phyloP scores from a whole-genome alignment of 1,140 invertebrate species.

The Nymphalis io region DNA sequence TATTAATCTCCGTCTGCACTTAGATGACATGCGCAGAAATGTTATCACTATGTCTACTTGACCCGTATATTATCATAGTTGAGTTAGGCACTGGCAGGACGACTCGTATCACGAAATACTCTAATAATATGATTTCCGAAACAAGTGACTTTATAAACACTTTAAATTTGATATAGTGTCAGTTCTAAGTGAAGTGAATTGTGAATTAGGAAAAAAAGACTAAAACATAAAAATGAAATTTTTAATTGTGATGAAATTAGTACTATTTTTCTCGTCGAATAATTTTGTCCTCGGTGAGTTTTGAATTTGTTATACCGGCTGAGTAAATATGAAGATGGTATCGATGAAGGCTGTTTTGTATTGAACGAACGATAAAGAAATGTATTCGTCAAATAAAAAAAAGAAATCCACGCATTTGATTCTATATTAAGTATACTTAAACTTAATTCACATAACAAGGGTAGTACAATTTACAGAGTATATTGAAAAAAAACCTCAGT shows the following conservation, averaged over 20 bases:
- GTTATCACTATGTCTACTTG: constrained; percentile 45
- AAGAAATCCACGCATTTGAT: neutral
- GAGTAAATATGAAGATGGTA: constrained; percentile 16
- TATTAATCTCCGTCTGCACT: constrained; percentile 18
- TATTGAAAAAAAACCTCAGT: too few relatives aligned
- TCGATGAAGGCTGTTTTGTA: neutral
- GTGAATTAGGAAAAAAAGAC: neutral
- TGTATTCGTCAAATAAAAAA: neutral
- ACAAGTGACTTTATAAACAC: neutral
- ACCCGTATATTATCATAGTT: constrained; percentile 43
- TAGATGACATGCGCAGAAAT: constrained; percentile 55
- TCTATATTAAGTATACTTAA: neutral
- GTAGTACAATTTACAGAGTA: too few relatives aligned
- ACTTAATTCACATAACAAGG: neutral
- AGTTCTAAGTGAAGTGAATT: neutral
- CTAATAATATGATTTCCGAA: neutral
- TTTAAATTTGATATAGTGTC: constrained; percentile 7
- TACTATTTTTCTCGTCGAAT: constrained; percentile 43
- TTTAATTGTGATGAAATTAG: constrained; percentile 43
- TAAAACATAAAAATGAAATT: constrained; percentile 46
- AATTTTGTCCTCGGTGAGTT: constrained; percentile 46
- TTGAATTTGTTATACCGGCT: constrained; percentile 10
- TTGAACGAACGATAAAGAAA: constrained; percentile 1
- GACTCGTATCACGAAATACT: constrained; percentile 28
- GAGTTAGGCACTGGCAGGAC: constrained; percentile 31